Evolutionary conservation across 1,140 invertebrate genomes (phyloP).

Genomic region (Drosophila watanabei): DNA sequence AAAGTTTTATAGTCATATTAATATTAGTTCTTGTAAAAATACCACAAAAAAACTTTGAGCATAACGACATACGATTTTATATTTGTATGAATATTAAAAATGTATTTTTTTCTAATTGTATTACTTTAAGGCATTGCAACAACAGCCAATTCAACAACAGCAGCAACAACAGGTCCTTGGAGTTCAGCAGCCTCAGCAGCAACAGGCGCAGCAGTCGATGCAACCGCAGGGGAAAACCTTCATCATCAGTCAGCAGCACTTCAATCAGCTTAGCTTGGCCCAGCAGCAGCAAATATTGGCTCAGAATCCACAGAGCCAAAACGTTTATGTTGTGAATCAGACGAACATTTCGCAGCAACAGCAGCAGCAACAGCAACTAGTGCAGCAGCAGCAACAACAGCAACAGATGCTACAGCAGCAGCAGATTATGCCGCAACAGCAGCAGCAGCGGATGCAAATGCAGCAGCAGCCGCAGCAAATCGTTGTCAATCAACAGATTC

Average conservation of each 20-base stretch:
- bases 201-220: slow-evolving; percentile 54
- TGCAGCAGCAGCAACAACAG: slow-evolving; percentile 86
- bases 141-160: slow-evolving; percentile 57
- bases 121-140: slow-evolving; percentile 34
- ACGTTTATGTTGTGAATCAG: slow-evolving; percentile 83
- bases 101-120: not conserved
- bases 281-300: slow-evolving; percentile 87
- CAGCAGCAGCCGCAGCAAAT: slow-evolving; percentile 77
- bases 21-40: too few relatives aligned
- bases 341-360: slow-evolving; percentile 84
- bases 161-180: slow-evolving; percentile 49
- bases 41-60: too few relatives aligned
- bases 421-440: slow-evolving; percentile 74
- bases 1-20: too few relatives aligned
- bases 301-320: slow-evolving; percentile 83
- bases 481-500: slow-evolving; percentile 81
- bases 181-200: slow-evolving; percentile 47
- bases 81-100: too few relatives aligned
- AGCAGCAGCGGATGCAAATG: slow-evolving; percentile 64
- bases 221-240: slow-evolving; percentile 73
- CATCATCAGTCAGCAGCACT: slow-evolving; percentile 87
- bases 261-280: slow-evolving; percentile 87
- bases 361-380: slow-evolving; percentile 85
- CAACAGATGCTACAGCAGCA: slow-evolving; percentile 72
- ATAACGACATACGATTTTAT: too few relatives aligned